A percentile compares a stretch with the other conserved stretches of the same genome.
phyloP scores from a whole-genome alignment of 2,888 invertebrate species.

The Bembecia ichneumoniformis region DNA sequence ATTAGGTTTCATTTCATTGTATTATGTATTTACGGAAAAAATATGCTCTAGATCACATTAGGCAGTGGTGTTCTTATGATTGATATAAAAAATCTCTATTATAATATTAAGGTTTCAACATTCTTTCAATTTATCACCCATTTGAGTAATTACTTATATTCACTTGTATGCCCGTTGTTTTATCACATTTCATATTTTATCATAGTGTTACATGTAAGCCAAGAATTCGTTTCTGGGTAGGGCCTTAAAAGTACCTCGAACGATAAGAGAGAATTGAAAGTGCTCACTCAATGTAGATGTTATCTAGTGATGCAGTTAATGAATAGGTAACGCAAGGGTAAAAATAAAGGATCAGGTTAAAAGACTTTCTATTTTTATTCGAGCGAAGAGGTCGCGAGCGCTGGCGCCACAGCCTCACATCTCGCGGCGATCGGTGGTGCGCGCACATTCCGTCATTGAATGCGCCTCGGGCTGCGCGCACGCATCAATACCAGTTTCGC shows the following conservation, averaged over 20 bases:
- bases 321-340: constrained; percentile 47
- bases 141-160: no score
- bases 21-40: no score
- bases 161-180: no score
- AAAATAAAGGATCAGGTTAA: constrained; percentile 61
- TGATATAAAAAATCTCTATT: no score
- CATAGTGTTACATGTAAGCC: no score
- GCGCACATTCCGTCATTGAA: constrained; percentile 61
- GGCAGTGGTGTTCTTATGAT: no score
- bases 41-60: no score
- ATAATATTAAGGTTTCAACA: no score
- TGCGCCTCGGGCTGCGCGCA: constrained; percentile 62
- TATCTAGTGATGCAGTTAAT: constrained; percentile 48
- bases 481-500: constrained; percentile 21
- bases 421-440: constrained; percentile 38
- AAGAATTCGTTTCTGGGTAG: no score
- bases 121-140: no score
- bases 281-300: constrained; percentile 36
- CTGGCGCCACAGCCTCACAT: constrained; percentile 57
- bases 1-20: no score
- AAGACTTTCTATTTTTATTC: constrained; percentile 69
- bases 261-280: constrained; percentile 31
- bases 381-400: constrained; percentile 51
- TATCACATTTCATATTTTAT: no score
- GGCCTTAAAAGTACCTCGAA: not conserved